Percentiles rank a stretch among this genome's conserved stretches.
Conservation (phyloP, 1,140 invertebrate genomes). For the Grapholita molesta region DNA sequence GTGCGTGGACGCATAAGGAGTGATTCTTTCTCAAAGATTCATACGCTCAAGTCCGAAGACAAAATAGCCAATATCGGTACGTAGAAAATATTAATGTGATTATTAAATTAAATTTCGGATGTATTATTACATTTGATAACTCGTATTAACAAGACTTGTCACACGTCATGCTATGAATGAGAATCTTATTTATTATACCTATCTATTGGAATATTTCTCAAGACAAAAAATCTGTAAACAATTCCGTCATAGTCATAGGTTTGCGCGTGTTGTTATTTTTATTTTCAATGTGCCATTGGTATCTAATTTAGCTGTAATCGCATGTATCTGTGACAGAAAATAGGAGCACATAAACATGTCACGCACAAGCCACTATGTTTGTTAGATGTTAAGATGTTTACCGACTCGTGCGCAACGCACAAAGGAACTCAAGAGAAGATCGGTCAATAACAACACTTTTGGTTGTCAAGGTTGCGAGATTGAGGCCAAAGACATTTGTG, state of each 20-base stretch:
- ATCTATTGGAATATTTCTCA: no score
- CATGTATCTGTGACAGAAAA: neutral
- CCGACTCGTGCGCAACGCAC: neutral
- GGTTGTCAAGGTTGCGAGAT: conserved; percentile 6
- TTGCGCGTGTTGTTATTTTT: neutral
- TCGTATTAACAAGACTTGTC: no score
- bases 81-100: conserved; percentile 22
- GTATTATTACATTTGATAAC: neutral
- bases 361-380: neutral
- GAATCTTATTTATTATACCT: no score
- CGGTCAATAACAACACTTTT: neutral
- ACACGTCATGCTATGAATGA: no score
- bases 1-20: conserved; percentile 81
- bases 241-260: no score
- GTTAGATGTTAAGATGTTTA: neutral
- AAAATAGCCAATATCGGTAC: conserved; percentile 82
- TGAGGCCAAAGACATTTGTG: conserved; percentile 1
- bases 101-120: neutral
- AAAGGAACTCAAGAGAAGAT: neutral
- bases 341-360: conserved; percentile 1
- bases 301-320: neutral
- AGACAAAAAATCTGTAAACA: no score
- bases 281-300: neutral
- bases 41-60: conserved; percentile 79
- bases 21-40: conserved; percentile 80